Evolutionary conservation across 2,113 vertebrate species (phyloP), one percentile per base, ranked within the genome.

Genomic region (Sclerurus mexicanus): DNA sequence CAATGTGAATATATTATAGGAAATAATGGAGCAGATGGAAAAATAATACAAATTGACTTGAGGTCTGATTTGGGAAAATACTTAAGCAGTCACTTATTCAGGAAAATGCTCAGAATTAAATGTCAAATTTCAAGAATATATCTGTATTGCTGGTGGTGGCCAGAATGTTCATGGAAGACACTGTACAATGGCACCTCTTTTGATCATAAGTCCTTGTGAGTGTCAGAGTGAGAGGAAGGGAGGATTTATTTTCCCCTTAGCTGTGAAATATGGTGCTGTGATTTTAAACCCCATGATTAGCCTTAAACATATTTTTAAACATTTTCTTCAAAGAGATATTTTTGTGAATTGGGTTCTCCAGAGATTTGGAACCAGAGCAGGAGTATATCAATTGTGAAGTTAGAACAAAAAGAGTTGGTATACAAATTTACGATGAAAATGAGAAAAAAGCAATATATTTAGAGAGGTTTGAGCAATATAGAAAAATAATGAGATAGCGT

Each of bases 191-290:
- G 58, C 28, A 82, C 1, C 2, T 60, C 4, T 23, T 85, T 87
- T 68, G 82, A 16, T 68, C 22, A 2, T 60, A 12, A 12, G 3
- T 63, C 13, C n/a, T 89, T 0, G 0, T 30, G 10, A 49, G 19
- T 53, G 16, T 14, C 69, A 42, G 33, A 88, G 40, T 42, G 10
- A 80, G 37, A 40, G 28, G 5, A 76, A 2, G 2, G 22, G 6
- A 85, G 27, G 18, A 69, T 10, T 28, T 49, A n/a, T 73, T 94
- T 64, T n/a, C 21, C 18, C 14, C 15, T 76, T 46, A 49, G 11
- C 13, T 92, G 18, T 28, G 21, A 92, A 89, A 63, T 71, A 24
- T n/a, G 39, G 42, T 52, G 28, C 15, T 50, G 8, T 19, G 79
- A 27, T 74, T 85, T 69, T 64, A n/a, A 85, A 91, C 22, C 3